These are phyloP conservation scores for Hirtodrosophila duncani DNA, from an alignment of 2,888 invertebrate genomes.

Conservation along the genomic window DNA sequence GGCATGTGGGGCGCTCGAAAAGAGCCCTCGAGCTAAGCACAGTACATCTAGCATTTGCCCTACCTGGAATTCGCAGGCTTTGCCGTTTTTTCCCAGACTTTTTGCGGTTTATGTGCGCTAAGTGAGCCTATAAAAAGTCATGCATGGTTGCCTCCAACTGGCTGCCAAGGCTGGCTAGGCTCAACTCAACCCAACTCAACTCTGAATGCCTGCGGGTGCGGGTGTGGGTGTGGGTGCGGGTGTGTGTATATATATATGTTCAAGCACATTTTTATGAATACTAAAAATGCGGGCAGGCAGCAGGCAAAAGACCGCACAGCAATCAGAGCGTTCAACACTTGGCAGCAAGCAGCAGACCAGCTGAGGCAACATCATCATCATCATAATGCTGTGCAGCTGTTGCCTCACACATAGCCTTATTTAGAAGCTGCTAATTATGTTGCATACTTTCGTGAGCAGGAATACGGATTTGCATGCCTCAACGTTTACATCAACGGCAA, in stretches of 20 bases:
- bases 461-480: slow-evolving; percentile 22
- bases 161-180: too few species aligned
- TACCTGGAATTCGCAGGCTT: slow-evolving; percentile 19
- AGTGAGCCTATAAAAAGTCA: slow-evolving; percentile 70
- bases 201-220: not conserved
- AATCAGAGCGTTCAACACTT: slow-evolving; percentile 66
- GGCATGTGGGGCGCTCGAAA: slow-evolving; percentile 34
- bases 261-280: slow-evolving; percentile 68
- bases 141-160: slow-evolving; percentile 45
- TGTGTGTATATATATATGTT: slow-evolving; percentile 27
- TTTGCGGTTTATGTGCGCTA: slow-evolving; percentile 66
- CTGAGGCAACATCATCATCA: slow-evolving; percentile 8
- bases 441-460: slow-evolving; percentile 28
- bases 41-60: slow-evolving; percentile 26
- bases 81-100: slow-evolving; percentile 40
- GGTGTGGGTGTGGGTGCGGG: too few species aligned
- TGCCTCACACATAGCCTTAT: slow-evolving; percentile 2
- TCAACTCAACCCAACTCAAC: too few species aligned
- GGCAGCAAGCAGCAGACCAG: slow-evolving; percentile 38
- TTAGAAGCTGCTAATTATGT: slow-evolving; percentile 59
- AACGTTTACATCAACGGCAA: not conserved
- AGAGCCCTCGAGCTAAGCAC: slow-evolving; percentile 47
- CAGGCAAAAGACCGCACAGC: slow-evolving; percentile 26
- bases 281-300: slow-evolving; percentile 39
- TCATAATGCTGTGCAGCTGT: slow-evolving; percentile 21